These are phyloP conservation scores for Solea solea DNA, from an alignment of 2,113 vertebrate species.

Conservation along the genomic window DNA sequence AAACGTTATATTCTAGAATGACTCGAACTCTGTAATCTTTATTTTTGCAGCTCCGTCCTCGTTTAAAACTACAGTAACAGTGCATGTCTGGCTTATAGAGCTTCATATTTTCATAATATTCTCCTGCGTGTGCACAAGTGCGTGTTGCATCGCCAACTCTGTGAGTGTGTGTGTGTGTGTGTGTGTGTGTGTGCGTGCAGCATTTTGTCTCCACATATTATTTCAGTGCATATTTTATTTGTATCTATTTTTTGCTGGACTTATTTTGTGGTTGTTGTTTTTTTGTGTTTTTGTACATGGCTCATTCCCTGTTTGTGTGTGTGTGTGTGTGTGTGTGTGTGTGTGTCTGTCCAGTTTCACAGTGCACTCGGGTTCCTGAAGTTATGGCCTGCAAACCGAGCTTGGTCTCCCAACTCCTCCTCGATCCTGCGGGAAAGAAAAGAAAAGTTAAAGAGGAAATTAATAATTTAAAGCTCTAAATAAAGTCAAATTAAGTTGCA, in stretches of 20 bases:
- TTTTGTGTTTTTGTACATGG: constrained; percentile 53
- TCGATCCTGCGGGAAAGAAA: constrained; percentile 85
- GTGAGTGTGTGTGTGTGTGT: constrained; percentile 38
- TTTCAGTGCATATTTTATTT: constrained; percentile 66
- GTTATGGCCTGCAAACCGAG: constrained; percentile 95
- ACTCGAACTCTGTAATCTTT: constrained; percentile 17
- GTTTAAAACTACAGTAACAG: constrained; percentile 72
- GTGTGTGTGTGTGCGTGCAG: constrained; percentile 52
- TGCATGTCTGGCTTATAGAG: constrained; percentile 71
- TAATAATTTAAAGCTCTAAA: not conserved
- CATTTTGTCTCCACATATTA: constrained; percentile 25
- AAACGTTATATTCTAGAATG: not conserved
- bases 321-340: constrained; percentile 20
- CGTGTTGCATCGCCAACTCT: constrained; percentile 40
- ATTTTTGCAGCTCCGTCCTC: constrained; percentile 26
- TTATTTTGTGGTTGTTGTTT: constrained; percentile 32
- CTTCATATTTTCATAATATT: not conserved
- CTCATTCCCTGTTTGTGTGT: constrained; percentile 37
- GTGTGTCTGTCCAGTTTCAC: constrained; percentile 78
- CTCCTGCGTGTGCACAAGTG: not conserved
- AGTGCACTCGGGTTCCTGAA: constrained; percentile 97
- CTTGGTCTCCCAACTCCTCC: constrained; percentile 93
- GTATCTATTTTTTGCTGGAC: constrained; percentile 15
- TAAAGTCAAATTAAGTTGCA: not conserved
- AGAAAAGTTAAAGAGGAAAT: not conserved